Conservation (phyloP, 1,140 invertebrate genomes). For the Anastrepha obliqua region DNA sequence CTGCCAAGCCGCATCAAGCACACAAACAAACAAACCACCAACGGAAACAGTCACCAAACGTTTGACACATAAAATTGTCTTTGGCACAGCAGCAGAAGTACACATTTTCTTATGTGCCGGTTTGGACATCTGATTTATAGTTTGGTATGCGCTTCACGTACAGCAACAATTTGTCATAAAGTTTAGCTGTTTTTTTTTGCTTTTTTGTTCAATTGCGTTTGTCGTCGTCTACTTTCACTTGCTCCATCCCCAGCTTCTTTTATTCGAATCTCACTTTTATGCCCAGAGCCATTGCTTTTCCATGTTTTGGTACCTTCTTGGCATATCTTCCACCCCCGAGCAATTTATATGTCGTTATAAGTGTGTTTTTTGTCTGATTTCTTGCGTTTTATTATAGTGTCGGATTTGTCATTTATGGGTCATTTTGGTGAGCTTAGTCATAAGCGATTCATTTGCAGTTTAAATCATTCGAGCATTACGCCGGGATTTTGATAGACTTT, state of each 20-base stretch:
- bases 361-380: constrained; percentile 1
- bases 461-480: constrained; percentile 19
- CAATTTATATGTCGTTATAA: not conserved
- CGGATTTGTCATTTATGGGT: constrained; percentile 45
- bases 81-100: not conserved
- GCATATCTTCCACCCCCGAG: not conserved
- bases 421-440: constrained; percentile 32
- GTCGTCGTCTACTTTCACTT: not conserved
- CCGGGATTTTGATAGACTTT: not conserved
- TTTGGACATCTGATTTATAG: constrained; percentile 40
- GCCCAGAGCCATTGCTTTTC: not conserved
- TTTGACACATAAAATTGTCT: constrained; percentile 38
- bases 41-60: constrained; percentile 18
- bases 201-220: not conserved
- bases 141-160: constrained; percentile 48
- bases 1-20: not conserved
- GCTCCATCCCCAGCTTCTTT: not conserved
- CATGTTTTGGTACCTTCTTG: not conserved
- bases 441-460: constrained; percentile 4
- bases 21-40: not conserved
- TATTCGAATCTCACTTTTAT: constrained; percentile 13
- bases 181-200: not conserved
- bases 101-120: not conserved
- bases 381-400: not conserved
- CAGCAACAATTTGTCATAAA: constrained; percentile 54